Evolutionary conservation across 2,888 invertebrate genomes (phyloP), one percentile per base, ranked within the genome.

Genomic region (Ennomos erosarius): DNA sequence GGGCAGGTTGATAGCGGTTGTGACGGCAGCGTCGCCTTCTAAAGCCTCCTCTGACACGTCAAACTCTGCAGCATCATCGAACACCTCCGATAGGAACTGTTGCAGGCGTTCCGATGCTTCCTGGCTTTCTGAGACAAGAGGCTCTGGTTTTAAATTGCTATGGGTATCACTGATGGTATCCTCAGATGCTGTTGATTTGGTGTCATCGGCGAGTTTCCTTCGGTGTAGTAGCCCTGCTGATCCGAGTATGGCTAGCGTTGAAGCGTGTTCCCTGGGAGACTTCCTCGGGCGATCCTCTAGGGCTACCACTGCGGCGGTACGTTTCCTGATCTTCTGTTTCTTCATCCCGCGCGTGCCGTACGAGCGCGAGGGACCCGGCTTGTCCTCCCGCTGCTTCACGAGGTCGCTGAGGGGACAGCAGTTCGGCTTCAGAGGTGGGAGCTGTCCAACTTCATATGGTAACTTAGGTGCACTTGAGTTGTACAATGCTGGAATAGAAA

Each of bases 211-310:
- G 61, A 87, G 78, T 69, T 89, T 93, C 55, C 94, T 84, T 49
- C 93, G 88, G 37, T 94, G 93, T 9, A 95, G 86, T 16, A 95
- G 82, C 53, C 95, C 95, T 40, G 88, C 88, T 0, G 90, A 88
- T 9, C 95, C 95, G 3, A 97, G 94, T 57, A 97, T 96, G 0
- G 97, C 97, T 59, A 97, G 84, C 0, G 98, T 98, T 0, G 97
- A 97, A 0, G 97, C 97, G 78, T 98, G 97, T 79, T 97, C 97
- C 16, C 98, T 91, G 0, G 98, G 98, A 0, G 97, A 97, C 78
- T 97, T 97, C 40, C 98, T 90, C 0, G 97, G 96, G 62, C 94
- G 95, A 35, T 90, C 89, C 46, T 93, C 93, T 6, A 86, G 64
- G 0, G 90, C 86, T 26, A 85, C 59, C 1, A 87, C 51, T 47